phyloP scores from a whole-genome alignment of 2,888 invertebrate species.

The Athrips mouffetella region DNA sequence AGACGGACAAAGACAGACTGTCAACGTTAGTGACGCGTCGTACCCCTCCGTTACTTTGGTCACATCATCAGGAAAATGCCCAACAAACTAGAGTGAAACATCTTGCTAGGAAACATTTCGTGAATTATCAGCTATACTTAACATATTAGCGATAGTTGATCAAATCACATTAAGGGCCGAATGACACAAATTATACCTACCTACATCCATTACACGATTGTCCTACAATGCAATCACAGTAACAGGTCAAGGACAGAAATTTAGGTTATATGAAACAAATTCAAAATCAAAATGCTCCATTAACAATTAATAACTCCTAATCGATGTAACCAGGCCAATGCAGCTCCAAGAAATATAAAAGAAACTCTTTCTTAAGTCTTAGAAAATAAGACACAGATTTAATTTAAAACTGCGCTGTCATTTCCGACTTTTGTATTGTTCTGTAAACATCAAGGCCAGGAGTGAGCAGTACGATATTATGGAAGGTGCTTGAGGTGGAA shows the following conservation, averaged over 20 bases:
- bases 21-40: too few species aligned
- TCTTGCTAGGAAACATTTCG: too few species aligned
- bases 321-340: conserved; percentile 50
- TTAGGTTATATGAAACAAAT: conserved; percentile 54
- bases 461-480: conserved; percentile 41
- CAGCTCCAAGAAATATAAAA: conserved; percentile 30
- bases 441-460: conserved; percentile 60
- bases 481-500: conserved; percentile 31
- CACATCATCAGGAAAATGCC: too few species aligned
- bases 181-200: neutral
- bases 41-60: too few species aligned
- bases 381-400: conserved; percentile 48
- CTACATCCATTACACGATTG: conserved; percentile 4
- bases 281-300: conserved; percentile 36
- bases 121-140: too few species aligned
- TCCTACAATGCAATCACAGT: neutral
- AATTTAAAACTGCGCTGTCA: conserved; percentile 46
- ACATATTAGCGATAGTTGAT: neutral
- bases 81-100: too few species aligned
- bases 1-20: too few species aligned
- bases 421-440: conserved; percentile 69
- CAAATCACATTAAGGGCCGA: conserved; percentile 4
- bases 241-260: conserved; percentile 52
- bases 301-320: conserved; percentile 60
- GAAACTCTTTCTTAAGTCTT: conserved; percentile 34